Percentiles rank a stretch among this genome's conserved stretches.
phyloP scores from a whole-genome alignment of 2,888 invertebrate genomes.

The Cotesia congregata region DNA sequence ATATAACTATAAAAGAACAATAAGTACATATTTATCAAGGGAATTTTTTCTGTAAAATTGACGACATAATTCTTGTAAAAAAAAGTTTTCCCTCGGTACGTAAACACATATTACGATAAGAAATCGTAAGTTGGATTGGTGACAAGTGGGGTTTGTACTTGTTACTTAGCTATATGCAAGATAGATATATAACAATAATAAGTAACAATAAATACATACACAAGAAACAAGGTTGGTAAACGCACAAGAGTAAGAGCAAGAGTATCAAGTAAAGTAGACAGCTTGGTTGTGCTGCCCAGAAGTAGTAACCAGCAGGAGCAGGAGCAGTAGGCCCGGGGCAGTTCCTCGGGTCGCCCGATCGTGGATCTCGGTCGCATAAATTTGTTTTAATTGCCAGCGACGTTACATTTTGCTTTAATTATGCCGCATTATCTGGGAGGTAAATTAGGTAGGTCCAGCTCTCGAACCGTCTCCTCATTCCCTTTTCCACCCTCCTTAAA shows the following conservation, averaged over 20 bases:
- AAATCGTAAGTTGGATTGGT: neutral
- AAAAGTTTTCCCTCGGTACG: neutral
- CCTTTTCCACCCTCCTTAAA: conserved; percentile 26
- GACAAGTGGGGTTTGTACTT: neutral
- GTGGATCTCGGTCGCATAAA: conserved; percentile 71
- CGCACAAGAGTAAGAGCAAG: conserved; percentile 18
- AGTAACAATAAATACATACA: neutral
- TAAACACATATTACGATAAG: neutral
- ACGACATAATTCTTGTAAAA: neutral
- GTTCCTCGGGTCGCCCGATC: conserved; percentile 65
- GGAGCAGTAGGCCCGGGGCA: conserved; percentile 52
- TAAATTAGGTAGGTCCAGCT: conserved; percentile 70
- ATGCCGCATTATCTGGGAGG: conserved; percentile 71
- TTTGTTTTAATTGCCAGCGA: conserved; percentile 71
- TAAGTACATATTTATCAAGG: neutral
- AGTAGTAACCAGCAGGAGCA: conserved; percentile 48
- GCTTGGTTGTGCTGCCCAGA: conserved; percentile 45
- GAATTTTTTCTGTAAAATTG: neutral
- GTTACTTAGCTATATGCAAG: neutral
- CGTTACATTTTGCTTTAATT: conserved; percentile 71
- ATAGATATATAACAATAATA: neutral
- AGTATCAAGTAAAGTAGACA: conserved; percentile 44
- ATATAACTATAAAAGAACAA: neutral
- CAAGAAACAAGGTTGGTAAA: conserved; percentile 10
- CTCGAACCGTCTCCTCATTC: conserved; percentile 58